Evolutionary conservation across 2,113 vertebrate genomes (phyloP).

Genomic region (Paramisgurnus dabryanus): DNA sequence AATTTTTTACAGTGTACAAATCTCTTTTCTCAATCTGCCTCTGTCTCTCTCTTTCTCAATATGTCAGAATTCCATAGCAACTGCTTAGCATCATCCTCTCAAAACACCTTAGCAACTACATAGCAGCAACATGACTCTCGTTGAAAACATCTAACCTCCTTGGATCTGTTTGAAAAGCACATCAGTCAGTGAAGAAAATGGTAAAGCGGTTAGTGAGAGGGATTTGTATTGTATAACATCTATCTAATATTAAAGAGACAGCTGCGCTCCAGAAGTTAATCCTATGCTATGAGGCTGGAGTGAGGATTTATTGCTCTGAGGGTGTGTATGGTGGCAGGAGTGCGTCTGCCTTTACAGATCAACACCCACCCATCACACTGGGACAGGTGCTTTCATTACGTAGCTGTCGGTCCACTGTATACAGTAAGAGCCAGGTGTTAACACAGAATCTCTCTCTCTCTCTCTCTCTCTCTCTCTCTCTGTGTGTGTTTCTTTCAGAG

Average conservation of each 20-base stretch:
- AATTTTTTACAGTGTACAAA: too few relatives aligned
- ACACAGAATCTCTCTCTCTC: conserved; percentile 29
- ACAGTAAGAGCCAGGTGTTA: conserved; percentile 66
- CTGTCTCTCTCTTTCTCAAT: background rate
- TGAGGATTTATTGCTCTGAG: conserved; percentile 49
- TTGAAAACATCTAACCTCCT: background rate
- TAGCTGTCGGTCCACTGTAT: conserved; percentile 44
- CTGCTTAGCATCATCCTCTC: too few relatives aligned
- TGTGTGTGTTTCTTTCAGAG: conserved; percentile 40
- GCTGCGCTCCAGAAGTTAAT: conserved; percentile 63
- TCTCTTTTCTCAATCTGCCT: too few relatives aligned
- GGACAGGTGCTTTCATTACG: conserved; percentile 62
- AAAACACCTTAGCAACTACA: too few relatives aligned
- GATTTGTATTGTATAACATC: conserved; percentile 69
- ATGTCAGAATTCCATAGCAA: too few relatives aligned
- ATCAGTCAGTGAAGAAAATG: conserved; percentile 55
- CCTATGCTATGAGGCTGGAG: conserved; percentile 54
- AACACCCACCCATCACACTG: conserved; percentile 34
- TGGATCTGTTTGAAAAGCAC: conserved; percentile 38
- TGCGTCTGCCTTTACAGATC: conserved; percentile 41
- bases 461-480: conserved; percentile 11
- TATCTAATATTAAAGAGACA: conserved; percentile 65
- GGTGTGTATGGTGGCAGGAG: background rate
- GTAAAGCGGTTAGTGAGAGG: conserved; percentile 52
- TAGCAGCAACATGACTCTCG: too few relatives aligned